Conservation (phyloP, 2,888 invertebrate species). For the Cylloceria caligata region DNA sequence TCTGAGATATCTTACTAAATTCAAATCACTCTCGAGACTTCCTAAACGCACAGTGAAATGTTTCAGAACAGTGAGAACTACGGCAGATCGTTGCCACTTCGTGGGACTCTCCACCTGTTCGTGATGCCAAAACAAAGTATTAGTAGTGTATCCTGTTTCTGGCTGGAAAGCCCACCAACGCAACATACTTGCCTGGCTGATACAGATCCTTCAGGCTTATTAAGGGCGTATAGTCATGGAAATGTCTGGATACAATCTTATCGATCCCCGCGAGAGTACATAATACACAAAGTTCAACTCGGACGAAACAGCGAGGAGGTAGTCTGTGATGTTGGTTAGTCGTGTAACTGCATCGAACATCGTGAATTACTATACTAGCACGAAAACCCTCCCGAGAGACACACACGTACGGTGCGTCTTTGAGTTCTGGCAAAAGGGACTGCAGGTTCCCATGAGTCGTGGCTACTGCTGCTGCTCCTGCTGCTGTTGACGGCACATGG, state of each 20-base stretch:
- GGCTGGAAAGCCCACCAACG: conserved; percentile 1
- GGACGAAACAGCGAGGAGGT: conserved; percentile 9
- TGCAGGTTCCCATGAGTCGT: conserved; percentile 75
- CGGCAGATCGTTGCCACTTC: conserved; percentile 8
- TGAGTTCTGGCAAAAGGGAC: conserved; percentile 55
- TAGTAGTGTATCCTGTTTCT: background rate
- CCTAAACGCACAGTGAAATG: conserved; percentile 1
- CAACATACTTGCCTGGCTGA: conserved; percentile 1
- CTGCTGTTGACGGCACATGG: conserved; percentile 69
- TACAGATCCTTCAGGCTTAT: conserved; percentile 61
- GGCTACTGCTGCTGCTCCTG: conserved; percentile 29
- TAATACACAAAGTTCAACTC: conserved; percentile 15
- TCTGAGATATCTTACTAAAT: conserved; percentile 71
- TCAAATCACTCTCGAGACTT: conserved; percentile 53
- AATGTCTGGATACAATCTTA: conserved; percentile 71
- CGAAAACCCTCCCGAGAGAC: conserved; percentile 56
- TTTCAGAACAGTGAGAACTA: conserved; percentile 39
- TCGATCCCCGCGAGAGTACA: conserved; percentile 63
- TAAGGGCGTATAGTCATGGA: conserved; percentile 58
- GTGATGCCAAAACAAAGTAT: background rate
- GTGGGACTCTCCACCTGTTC: conserved; percentile 50
- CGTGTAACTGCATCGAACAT: conserved; percentile 50
- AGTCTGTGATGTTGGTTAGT: conserved; percentile 19
- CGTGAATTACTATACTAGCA: conserved; percentile 51
- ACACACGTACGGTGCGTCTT: conserved; percentile 34